Base-by-base conservation (phyloP, 2,797 vertebrate genomes). In the Trematomus bernacchii region DNA sequence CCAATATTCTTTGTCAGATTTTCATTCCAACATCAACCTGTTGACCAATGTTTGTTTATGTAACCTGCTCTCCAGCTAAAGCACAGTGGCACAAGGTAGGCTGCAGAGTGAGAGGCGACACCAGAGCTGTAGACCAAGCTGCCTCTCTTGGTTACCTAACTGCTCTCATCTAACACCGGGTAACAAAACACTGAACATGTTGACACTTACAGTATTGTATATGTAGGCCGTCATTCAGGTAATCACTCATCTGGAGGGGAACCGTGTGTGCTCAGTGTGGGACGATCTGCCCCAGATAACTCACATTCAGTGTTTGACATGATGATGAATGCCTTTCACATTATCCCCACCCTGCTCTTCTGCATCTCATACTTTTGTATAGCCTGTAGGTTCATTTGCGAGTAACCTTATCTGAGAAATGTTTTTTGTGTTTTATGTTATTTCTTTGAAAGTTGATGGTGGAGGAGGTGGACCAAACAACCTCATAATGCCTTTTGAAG, bases 241-340 rank as follows among this genome's bases (percentile, higher is more conserved):
- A 15, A 66, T 82, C 54, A 57, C 54, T 81, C 77, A 66, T 60
- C 37, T 53, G 27, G 10, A 66, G 62, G 47, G 67, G 40, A 69
- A 58, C 23, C 44, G n/a, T 15, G 60, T 72, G 58, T 47, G 47
- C n/a, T 55, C 18, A 47, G 57, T n/a, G 79, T 78, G 54, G 66
- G 66, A 73, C 3, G 42, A 27, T 48, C 0, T 60, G 62, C 12
- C 21, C 64, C 16, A 76, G 27, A 78, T 79, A 30, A 46, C 52
- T 74, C 37, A 51, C 37, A 19, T 60, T 72, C 46, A 55, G 15
- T 27, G 19, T 79, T 65, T 66, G 43, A 80, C 66, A 73, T 44
- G 12, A 58, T 71, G 72, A 74, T 64, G 43, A 60, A 78, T 83
- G 47, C 21, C 33, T 68, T 71, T 73, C 69, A 63, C 59, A 76